Evolutionary conservation across 2,113 vertebrate species (phyloP), one percentile per base, ranked within the genome.

Genomic region (Crotalus tigris): DNA sequence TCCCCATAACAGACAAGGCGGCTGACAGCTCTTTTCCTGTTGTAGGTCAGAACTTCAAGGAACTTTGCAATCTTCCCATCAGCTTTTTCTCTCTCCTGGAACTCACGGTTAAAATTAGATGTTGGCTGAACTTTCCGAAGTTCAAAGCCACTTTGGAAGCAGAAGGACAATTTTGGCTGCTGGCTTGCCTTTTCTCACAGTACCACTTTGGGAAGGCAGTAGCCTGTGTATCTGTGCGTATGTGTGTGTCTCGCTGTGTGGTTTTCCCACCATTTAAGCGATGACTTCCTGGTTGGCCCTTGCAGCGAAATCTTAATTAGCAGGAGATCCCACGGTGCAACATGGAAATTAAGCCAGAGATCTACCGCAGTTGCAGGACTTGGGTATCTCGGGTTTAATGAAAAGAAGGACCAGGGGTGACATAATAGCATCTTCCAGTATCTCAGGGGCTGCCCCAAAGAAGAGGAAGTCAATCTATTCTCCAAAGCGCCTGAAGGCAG

Each of bases 1-100:
- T 97, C 97, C 96, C 97, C 97, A 97, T 95, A 97, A 98, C 97
- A 98, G 97, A 98, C 98, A 97, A 95, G 96, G 97, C 98, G 98
- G 97, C 97, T 97, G 97, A 98, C 97, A 97, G 98, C 98, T 97
- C 97, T 98, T 97, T 98, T 99, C 98, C 98, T 98, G 98, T 98
- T 97, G 95, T 98, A 98, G 99, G 98, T 99, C 99, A 99, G 98
- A 97, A 97, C 97, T 98, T 98, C 98, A 98, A 98, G 98, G 97
- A 98, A 98, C 98, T 98, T 98, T 98, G 98, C 98, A 99, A 98
- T 98, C 98, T 99, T 99, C 99, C 99, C 99, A 99, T 98, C 98
- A 97, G 98, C 97, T 98, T 97, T 87, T 96, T 95, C 97, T 98
- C 96, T 97, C 97, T 98, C 97, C 98, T 98, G 97, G 97, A 98